A percentile compares a stretch with the other conserved stretches of the same genome.
These are phyloP conservation scores for Pedetes capensis DNA, from an alignment of 2,113 vertebrate species.

Conservation along the genomic window DNA sequence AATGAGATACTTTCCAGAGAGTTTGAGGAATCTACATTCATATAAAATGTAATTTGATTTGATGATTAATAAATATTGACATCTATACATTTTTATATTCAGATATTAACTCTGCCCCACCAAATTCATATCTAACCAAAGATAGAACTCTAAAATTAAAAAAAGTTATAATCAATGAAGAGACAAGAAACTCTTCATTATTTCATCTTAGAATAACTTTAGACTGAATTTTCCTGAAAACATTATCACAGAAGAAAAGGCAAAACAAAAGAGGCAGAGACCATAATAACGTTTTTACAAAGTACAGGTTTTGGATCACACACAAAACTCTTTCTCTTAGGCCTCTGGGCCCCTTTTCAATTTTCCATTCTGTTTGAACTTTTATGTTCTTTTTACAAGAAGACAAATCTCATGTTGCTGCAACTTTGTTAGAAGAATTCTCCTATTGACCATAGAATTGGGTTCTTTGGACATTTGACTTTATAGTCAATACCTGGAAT, in stretches of 20 bases:
- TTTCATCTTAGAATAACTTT: background rate
- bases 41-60: background rate
- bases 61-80: background rate
- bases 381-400: constrained; percentile 9
- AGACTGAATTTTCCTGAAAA: background rate
- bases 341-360: background rate
- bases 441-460: background rate
- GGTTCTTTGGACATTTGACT: background rate
- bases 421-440: background rate
- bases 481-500: background rate
- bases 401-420: background rate
- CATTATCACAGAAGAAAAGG: background rate
- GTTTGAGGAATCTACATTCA: background rate
- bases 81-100: background rate
- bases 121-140: background rate
- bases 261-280: background rate
- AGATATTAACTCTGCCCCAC: no score
- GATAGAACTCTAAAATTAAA: background rate
- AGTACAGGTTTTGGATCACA: background rate
- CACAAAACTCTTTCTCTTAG: background rate
- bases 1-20: background rate
- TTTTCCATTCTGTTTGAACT: constrained; percentile 48
- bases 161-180: background rate
- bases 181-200: background rate
- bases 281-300: background rate